Percentiles rank a stretch among this genome's conserved stretches.
Evolutionary conservation across 2,113 vertebrate genomes (phyloP).

Genomic region (Istiophorus platypterus): DNA sequence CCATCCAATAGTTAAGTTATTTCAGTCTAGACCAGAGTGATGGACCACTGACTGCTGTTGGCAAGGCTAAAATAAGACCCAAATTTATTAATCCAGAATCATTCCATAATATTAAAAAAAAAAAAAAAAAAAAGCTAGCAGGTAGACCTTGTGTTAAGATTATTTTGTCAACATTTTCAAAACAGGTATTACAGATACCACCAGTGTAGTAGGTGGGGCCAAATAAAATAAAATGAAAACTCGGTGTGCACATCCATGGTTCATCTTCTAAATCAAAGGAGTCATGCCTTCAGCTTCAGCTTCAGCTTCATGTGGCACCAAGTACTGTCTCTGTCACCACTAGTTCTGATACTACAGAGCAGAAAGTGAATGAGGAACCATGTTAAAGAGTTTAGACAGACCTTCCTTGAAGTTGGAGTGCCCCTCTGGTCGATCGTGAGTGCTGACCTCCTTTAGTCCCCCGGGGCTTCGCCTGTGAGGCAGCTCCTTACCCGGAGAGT

Average conservation of each 20-base stretch:
- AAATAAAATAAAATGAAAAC: not conserved
- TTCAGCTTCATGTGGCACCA: too few relatives aligned
- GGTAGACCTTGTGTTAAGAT: not conserved
- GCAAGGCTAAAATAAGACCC: not conserved
- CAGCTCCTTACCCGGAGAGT: slow-evolving; percentile 81
- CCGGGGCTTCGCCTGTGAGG: slow-evolving; percentile 81
- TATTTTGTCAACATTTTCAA: not conserved
- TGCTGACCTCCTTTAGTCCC: slow-evolving; percentile 75
- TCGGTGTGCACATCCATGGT: not conserved
- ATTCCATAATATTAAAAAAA: not conserved
- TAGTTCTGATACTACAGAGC: not conserved
- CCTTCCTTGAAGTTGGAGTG: slow-evolving; percentile 90
- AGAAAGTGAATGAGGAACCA: not conserved
- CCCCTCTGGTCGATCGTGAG: slow-evolving; percentile 86
- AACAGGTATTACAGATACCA: not conserved
- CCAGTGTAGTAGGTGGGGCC: not conserved
- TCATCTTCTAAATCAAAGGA: not conserved
- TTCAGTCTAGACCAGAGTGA: not conserved
- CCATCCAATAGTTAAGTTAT: not conserved
- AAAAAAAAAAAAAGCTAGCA: not conserved
- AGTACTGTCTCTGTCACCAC: not conserved
- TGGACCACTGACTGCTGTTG: not conserved
- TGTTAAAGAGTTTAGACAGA: slow-evolving; percentile 59
- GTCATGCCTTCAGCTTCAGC: not conserved
- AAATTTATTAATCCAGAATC: not conserved